phyloP scores from a whole-genome alignment of 2,113 vertebrate species.

The Cacatua alba region DNA sequence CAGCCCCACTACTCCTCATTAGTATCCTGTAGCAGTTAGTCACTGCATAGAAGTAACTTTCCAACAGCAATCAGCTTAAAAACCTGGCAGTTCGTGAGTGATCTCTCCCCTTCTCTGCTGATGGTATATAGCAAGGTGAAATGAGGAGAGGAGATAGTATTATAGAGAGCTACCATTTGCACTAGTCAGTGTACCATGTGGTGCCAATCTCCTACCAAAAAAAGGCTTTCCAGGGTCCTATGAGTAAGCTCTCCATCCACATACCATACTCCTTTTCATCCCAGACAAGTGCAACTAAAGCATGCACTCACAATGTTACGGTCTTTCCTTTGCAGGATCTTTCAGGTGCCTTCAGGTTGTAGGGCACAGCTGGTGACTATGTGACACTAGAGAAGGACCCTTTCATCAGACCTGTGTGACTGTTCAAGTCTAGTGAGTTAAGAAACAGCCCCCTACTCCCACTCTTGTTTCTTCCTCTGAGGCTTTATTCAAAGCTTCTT shows the following conservation, averaged over 20 bases:
- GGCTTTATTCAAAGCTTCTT: background rate
- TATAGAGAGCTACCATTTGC: background rate
- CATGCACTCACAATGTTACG: background rate
- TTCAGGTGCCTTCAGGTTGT: background rate
- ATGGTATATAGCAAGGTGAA: background rate
- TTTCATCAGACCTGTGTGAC: background rate
- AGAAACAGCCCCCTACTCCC: background rate
- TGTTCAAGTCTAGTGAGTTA: background rate
- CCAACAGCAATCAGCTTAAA: background rate
- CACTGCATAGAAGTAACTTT: background rate
- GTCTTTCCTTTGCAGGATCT: background rate
- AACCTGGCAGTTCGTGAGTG: background rate
- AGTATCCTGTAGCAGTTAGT: background rate
- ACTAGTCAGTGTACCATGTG: background rate
- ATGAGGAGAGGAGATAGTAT: background rate
- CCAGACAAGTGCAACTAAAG: background rate
- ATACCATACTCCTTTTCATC: background rate
- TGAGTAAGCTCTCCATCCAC: background rate
- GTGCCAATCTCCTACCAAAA: background rate
- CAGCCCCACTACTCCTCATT: background rate
- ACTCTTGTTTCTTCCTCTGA: background rate
- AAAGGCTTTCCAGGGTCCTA: background rate
- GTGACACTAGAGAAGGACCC: background rate
- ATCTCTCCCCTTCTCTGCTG: background rate
- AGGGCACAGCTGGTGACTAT: background rate